Base-by-base conservation (phyloP, 1,140 invertebrate genomes). In the Psilanteris sp. region DNA sequence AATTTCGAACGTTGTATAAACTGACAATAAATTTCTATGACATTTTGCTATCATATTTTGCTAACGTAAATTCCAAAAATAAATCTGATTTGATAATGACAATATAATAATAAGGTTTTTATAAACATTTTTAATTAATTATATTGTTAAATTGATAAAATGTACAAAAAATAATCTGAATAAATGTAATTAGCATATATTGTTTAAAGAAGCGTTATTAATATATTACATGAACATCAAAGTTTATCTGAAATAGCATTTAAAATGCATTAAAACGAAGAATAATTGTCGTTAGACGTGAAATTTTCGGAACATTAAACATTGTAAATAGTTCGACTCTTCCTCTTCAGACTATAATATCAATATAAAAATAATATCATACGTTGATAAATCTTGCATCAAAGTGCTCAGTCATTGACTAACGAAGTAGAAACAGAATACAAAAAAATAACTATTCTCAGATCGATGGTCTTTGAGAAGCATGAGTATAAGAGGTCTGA, bases 381-480 rank as follows among this genome's bases (percentile, higher is more conserved):
- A 16, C 13, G 22, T 37, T 66, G 48, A 66, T 54, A 43, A 54
- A 54, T 46, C 22, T 37, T 31, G 39, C 29, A 29, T 67, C 39
- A 37, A 55, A 55, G 39, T 11, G 4, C 32, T 5, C 9, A 37
- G 0, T 16, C 39, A 37, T 55, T 55, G 39, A 55, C 31, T 43
- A 36, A 67, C 31, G 15, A 55, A 55, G 39, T 67, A 55, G 41
- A 55, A 67, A 55, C 31, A 41, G 44, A 37, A 32, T 5, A 32
- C 5, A 31, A 43, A 48, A 72, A 54, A 59, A 37, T 9, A 6
- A 43, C 52, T 39, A 22, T 20, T 26, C 29, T 2, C 10, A 59
- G 52, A 68, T 75, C 62, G 54, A 75, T 62, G 44, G 37, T 50
- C 46, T 52, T 61, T 46, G 44, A 59, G 36, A 52, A 29, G 0